These are phyloP conservation scores for Lasioglossum albipes DNA, from an alignment of 1,140 invertebrate species.

Conservation along the genomic window DNA sequence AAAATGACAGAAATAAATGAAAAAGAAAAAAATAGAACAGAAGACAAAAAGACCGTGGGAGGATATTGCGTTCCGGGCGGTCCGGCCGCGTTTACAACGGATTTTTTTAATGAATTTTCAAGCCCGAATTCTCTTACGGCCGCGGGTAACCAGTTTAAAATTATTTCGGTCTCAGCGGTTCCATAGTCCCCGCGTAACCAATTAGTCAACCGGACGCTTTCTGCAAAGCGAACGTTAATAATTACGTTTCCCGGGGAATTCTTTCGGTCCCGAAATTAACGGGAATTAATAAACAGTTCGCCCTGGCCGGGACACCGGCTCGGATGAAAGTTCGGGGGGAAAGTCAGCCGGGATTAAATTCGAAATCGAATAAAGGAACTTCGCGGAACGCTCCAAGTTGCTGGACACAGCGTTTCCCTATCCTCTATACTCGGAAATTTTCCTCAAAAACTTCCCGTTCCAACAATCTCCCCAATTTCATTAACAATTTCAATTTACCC, in stretches of 20 bases:
- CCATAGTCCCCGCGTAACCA: not conserved
- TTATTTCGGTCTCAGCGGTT: conserved; percentile 7
- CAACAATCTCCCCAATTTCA: too few relatives aligned
- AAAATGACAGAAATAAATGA: too few relatives aligned
- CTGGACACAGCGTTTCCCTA: not conserved
- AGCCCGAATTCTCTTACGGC: conserved; percentile 5
- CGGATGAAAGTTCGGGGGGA: not conserved
- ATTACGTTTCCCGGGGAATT: not conserved
- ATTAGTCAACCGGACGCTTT: conserved; percentile 20
- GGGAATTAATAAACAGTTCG: conserved; percentile 1
- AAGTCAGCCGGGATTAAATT: not conserved
- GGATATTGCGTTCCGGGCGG: conserved; percentile 10
- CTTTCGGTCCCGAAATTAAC: conserved; percentile 12
- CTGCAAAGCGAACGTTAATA: not conserved
- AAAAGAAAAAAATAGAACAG: too few relatives aligned
- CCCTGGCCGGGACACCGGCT: not conserved
- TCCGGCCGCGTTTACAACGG: conserved; percentile 5
- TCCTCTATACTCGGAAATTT: too few relatives aligned
- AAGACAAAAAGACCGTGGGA: not conserved
- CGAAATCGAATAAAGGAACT: conserved; percentile 1
- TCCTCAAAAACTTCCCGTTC: too few relatives aligned
- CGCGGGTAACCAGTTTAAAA: conserved; percentile 25
- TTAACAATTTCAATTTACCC: too few relatives aligned
- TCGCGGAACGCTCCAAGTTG: not conserved
- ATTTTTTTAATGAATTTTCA: conserved; percentile 25